A percentile compares a stretch with the other conserved stretches of the same genome.
These are phyloP conservation scores for Pollenia labialis DNA, from an alignment of 2,888 invertebrate genomes.

Conservation along the genomic window DNA sequence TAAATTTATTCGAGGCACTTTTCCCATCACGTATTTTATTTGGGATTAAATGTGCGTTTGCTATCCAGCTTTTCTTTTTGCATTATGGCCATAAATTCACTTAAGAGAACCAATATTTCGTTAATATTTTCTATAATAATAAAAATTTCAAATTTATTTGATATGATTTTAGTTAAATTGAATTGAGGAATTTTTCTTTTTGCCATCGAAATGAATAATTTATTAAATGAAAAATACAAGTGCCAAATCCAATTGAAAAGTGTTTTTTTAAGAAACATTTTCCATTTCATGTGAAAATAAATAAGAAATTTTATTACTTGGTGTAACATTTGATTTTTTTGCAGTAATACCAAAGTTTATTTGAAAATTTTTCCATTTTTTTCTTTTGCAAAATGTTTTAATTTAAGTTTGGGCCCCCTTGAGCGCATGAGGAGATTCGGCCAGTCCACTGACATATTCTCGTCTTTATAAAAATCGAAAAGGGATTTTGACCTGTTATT, in stretches of 20 bases:
- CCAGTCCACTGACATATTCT: too few relatives aligned
- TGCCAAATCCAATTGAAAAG: slow-evolving; percentile 54
- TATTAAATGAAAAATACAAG: slow-evolving; percentile 61
- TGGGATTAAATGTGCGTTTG: slow-evolving; percentile 10
- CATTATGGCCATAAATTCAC: slow-evolving; percentile 63
- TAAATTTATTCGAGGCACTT: slow-evolving; percentile 24
- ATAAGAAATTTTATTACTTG: slow-evolving; percentile 32
- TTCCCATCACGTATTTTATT: slow-evolving; percentile 60
- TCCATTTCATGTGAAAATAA: slow-evolving; percentile 31
- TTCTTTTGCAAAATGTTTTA: too few relatives aligned
- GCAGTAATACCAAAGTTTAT: not conserved
- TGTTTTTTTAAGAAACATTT: not conserved
- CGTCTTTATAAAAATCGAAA: too few relatives aligned
- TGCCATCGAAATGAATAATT: slow-evolving; percentile 60
- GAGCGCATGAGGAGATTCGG: too few relatives aligned
- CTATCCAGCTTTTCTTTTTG: slow-evolving; percentile 10
- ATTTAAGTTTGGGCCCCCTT: too few relatives aligned
- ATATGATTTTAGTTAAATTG: slow-evolving; percentile 57
- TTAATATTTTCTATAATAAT: slow-evolving; percentile 63
- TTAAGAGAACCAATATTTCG: slow-evolving; percentile 59
- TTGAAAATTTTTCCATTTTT: not conserved
- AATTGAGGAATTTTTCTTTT: slow-evolving; percentile 41
- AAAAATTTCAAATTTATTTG: slow-evolving; percentile 66
- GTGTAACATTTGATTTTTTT: slow-evolving; percentile 3
- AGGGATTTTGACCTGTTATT: too few relatives aligned